These are phyloP conservation scores for Mormyrus iriodes DNA, from an alignment of 2,113 vertebrate species.

Conservation along the genomic window DNA sequence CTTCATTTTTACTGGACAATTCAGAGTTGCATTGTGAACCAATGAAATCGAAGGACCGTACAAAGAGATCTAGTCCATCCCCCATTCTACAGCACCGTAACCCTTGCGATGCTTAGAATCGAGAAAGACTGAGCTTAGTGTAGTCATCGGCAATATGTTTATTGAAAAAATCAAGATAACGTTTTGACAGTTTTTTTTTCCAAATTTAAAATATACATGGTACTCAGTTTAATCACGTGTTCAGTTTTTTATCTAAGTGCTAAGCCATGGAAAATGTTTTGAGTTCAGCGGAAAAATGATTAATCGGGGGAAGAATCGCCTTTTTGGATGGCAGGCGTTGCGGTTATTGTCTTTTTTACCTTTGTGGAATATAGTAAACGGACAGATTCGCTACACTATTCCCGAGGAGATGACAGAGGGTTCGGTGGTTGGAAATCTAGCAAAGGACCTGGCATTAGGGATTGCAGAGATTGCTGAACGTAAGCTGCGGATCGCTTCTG, in stretches of 20 bases:
- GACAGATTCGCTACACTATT: constrained; percentile 53
- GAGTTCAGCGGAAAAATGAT: constrained; percentile 24
- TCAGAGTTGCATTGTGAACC: constrained; percentile 33
- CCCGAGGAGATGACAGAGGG: constrained; percentile 60
- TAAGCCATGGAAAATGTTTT: background rate
- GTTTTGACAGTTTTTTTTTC: background rate
- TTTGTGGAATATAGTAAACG: constrained; percentile 58
- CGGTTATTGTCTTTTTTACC: constrained; percentile 38
- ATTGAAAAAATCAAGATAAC: background rate
- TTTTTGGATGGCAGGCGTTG: constrained; percentile 46
- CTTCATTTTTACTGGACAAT: constrained; percentile 27
- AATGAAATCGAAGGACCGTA: constrained; percentile 39
- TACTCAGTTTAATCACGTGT: background rate
- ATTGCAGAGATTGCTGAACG: constrained; percentile 49
- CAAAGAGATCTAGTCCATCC: constrained; percentile 44
- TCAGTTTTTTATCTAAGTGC: background rate
- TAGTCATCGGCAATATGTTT: background rate
- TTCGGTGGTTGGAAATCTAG: constrained; percentile 61
- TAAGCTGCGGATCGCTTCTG: constrained; percentile 58
- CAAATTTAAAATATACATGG: background rate
- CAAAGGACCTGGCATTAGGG: constrained; percentile 59
- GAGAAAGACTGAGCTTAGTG: background rate
- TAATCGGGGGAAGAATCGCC: constrained; percentile 33
- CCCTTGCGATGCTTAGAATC: constrained; percentile 15
- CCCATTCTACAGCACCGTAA: constrained; percentile 11